A percentile compares a stretch with the other conserved stretches of the same genome.
Conservation (phyloP, 30 jellyfish, hydroid and myxozoan genomes). For the Hydractinia echinata region DNA sequence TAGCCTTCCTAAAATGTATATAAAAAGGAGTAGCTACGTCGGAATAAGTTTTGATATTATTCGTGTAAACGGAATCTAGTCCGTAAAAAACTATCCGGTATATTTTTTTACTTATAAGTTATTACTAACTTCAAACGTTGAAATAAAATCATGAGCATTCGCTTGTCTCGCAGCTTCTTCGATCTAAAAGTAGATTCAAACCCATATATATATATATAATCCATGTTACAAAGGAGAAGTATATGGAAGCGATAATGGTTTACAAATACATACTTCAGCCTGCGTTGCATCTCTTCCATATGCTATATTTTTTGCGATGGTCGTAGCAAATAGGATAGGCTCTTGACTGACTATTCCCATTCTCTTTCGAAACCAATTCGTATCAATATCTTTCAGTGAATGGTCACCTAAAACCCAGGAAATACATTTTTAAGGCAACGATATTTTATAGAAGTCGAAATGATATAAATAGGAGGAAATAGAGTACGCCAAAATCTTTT, state of each 20-base stretch:
- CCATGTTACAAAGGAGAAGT: background rate
- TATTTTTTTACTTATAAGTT: background rate
- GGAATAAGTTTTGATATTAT: background rate
- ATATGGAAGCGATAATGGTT: background rate
- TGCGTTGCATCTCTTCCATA: slow-evolving; percentile 88
- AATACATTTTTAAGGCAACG: too few relatives aligned
- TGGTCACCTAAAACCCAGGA: slow-evolving; percentile 34
- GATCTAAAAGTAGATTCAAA: background rate
- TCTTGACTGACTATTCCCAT: slow-evolving; percentile 93
- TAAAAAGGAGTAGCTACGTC: background rate
- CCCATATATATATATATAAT: background rate
- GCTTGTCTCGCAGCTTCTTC: slow-evolving; percentile 94
- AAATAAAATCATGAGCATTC: slow-evolving; percentile 81
- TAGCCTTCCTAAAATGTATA: slow-evolving; percentile 56
- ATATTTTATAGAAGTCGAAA: too few relatives aligned
- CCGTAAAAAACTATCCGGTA: background rate
- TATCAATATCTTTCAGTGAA: slow-evolving; percentile 39
- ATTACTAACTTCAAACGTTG: slow-evolving; percentile 70
- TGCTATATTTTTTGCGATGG: slow-evolving; percentile 91
- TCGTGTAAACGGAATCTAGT: background rate
- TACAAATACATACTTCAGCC: slow-evolving; percentile 57
- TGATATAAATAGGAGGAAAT: too few relatives aligned
- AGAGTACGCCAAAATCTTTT: too few relatives aligned
- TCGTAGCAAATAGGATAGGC: slow-evolving; percentile 82
- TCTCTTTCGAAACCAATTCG: slow-evolving; percentile 70